These are phyloP conservation scores for Pelochelys cantorii DNA, from an alignment of 2,797 vertebrate species.

Conservation along the genomic window DNA sequence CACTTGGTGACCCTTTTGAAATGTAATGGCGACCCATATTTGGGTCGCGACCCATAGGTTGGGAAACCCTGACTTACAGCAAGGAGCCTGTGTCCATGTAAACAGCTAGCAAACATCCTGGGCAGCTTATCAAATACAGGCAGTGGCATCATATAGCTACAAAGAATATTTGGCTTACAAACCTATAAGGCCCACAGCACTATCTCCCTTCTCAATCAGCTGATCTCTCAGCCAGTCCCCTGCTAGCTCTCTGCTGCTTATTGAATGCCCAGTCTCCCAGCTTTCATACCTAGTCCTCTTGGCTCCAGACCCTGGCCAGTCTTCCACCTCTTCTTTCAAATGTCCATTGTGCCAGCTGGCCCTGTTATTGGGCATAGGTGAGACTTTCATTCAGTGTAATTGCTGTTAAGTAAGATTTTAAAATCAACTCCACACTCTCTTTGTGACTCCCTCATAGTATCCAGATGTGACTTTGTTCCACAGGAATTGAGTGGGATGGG, in stretches of 20 bases:
- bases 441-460: not conserved
- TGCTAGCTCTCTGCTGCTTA: not conserved
- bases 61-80: not conserved
- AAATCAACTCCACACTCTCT: not conserved
- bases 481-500: not conserved
- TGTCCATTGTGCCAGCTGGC: not conserved
- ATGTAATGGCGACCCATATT: too few relatives aligned
- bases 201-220: not conserved
- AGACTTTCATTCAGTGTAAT: not conserved
- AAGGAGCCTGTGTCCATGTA: accelerated
- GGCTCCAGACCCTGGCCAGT: not conserved
- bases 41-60: too few relatives aligned
- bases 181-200: not conserved
- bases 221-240: not conserved
- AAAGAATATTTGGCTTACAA: not conserved
- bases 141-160: not conserved
- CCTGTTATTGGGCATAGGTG: not conserved
- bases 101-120: not conserved
- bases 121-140: not conserved
- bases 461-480: not conserved
- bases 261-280: not conserved
- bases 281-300: not conserved
- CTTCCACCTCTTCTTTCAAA: not conserved
- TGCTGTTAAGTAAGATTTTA: constrained; percentile 19
- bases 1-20: too few relatives aligned